Evolutionary conservation across 2,888 invertebrate genomes (phyloP).

Genomic region (Drosophila prolongata): DNA sequence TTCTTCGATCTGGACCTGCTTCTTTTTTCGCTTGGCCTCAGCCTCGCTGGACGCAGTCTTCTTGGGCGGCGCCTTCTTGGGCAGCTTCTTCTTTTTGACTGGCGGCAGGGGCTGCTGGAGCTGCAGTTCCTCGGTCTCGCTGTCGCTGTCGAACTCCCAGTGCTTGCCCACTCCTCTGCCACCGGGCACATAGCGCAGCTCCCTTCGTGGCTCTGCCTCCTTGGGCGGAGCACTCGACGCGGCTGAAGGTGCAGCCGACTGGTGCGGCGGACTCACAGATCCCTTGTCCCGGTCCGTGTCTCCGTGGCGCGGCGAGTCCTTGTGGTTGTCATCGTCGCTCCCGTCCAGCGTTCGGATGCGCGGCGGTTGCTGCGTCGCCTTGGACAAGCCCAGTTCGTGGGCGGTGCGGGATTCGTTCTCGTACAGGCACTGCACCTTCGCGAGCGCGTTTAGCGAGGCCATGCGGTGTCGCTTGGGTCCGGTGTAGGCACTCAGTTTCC

Average conservation of each 20-base stretch:
- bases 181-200: constrained; percentile 90
- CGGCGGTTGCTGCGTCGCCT: constrained; percentile 84
- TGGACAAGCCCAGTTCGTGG: constrained; percentile 86
- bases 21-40: constrained; percentile 29
- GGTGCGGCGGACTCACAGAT: constrained; percentile 21
- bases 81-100: constrained; percentile 71
- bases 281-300: constrained; percentile 39
- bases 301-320: constrained; percentile 42
- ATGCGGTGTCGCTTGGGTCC: constrained; percentile 93
- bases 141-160: constrained; percentile 90
- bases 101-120: constrained; percentile 73
- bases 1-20: constrained; percentile 40
- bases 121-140: constrained; percentile 81
- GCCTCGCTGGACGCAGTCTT: constrained; percentile 61
- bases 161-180: constrained; percentile 92
- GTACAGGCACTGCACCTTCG: constrained; percentile 95
- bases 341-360: constrained; percentile 83
- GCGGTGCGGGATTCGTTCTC: constrained; percentile 93
- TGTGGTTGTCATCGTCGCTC: constrained; percentile 85
- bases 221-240: constrained; percentile 23
- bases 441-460: constrained; percentile 94
- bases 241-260: background rate
- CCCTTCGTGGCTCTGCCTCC: constrained; percentile 85
- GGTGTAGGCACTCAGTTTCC: constrained; percentile 78
- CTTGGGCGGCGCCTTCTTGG: constrained; percentile 47